phyloP scores from a whole-genome alignment of 1,140 invertebrate species.

The Drosophila pseudoananassae region DNA sequence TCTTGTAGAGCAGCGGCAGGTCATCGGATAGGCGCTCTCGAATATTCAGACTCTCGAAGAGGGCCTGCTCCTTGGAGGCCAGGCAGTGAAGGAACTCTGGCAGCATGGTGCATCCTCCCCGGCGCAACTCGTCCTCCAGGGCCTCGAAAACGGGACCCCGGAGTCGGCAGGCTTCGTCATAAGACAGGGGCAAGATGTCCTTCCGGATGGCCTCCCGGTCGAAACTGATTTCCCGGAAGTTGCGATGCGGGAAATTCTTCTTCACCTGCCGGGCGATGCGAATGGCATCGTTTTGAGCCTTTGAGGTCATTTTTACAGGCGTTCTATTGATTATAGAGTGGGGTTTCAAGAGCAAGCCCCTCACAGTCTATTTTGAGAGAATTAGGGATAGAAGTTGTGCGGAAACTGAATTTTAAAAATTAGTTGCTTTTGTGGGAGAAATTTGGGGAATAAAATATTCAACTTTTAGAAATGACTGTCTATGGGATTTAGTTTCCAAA shows the following conservation, averaged over 20 bases:
- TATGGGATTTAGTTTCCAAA: too few relatives aligned
- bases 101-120: constrained; percentile 51
- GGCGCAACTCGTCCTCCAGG: constrained; percentile 56
- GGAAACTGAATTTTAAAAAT: not conserved
- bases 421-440: not conserved
- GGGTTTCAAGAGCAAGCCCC: not conserved
- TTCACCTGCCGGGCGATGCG: constrained; percentile 48
- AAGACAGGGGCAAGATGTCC: constrained; percentile 33
- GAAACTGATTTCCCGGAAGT: constrained; percentile 65
- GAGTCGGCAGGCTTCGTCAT: constrained; percentile 41
- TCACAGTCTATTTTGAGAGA: not conserved
- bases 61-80: constrained; percentile 58
- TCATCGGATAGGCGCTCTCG: constrained; percentile 56
- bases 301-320: constrained; percentile 10
- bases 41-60: constrained; percentile 60
- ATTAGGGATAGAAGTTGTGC: not conserved
- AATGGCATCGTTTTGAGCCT: constrained; percentile 45
- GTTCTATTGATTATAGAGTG: not conserved
- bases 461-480: too few relatives aligned
- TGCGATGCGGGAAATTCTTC: constrained; percentile 57
- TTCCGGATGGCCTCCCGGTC: constrained; percentile 52
- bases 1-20: constrained; percentile 39
- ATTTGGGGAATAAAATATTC: too few relatives aligned
- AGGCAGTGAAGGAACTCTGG: constrained; percentile 62
- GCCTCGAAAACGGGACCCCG: constrained; percentile 57